Base-by-base conservation (phyloP, 2,113 vertebrate species). In the Sceloporus undulatus region DNA sequence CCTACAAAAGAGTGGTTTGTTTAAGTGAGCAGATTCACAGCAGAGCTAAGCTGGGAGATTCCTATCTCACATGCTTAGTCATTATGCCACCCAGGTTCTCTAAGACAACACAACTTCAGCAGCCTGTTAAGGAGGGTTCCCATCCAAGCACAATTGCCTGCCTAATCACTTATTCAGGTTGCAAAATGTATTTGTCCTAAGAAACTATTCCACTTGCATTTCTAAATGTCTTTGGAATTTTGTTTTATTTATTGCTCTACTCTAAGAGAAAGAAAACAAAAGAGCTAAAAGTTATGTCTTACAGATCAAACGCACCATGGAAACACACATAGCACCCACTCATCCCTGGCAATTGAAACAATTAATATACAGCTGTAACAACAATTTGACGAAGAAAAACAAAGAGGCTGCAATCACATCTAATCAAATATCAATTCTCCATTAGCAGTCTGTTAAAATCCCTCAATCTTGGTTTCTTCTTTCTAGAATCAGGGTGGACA, bases 281-380 rank as follows among this genome's bases (percentile, higher is more conserved):
- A 70, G 66, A 29, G 2, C 25, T 38, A 77, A 62, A 59, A 48
- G 38, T 48, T 83, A 85, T 54, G 13, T 3, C 0, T 27, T 0
- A 14, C 0, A 56, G 0, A 0, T 0, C 19, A 79, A 79, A 79
- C 18, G 27, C 48, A 79, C 48, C 25, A 79, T 52, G 77, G 27
- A 79, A 79, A 23, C 13, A 54, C 29, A 79, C 14, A 79, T 23
- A 54, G 25, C 48, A 62, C 59, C 11, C 59, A 59, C 59, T 16
- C 13, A 18, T 62, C 59, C 59, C 59, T 62, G 59, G 13, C 11
- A 74, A 74, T 18, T 38, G 34, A 74, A 74, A 38, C 2, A n/a
- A 14, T 74, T 13, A 74, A 38, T 18, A 74, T 6, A 38, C 34
- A 74, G 71, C n/a, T 34, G 18, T 6, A n/a, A 75, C 23, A 71